Percentiles rank a stretch among this genome's conserved stretches.
These are phyloP conservation scores for Hyposoter dolosus DNA, from an alignment of 2,888 invertebrate genomes.

Conservation along the genomic window DNA sequence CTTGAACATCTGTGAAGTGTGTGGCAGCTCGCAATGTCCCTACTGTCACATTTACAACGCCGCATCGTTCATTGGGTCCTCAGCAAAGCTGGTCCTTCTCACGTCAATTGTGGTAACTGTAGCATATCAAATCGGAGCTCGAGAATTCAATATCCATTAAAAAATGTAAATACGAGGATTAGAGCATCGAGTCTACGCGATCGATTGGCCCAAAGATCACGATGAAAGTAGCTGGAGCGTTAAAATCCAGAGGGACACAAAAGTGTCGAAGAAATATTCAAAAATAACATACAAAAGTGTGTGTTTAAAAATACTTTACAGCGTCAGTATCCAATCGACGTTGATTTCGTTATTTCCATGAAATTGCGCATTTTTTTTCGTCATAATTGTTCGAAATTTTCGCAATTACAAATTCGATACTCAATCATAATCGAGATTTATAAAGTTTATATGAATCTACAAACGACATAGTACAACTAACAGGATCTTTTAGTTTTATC, in stretches of 20 bases:
- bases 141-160: constrained; percentile 77
- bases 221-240: neutral
- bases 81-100: constrained; percentile 76
- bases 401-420: constrained; percentile 1
- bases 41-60: constrained; percentile 95
- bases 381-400: neutral
- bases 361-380: neutral
- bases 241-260: neutral
- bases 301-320: constrained; percentile 1
- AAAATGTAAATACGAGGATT: constrained; percentile 76
- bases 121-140: constrained; percentile 77
- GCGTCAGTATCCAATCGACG: neutral
- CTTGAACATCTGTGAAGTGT: constrained; percentile 96
- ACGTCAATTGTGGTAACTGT: constrained; percentile 72
- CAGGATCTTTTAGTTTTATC: constrained; percentile 23
- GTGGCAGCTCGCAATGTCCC: constrained; percentile 97
- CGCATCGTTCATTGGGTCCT: constrained; percentile 83
- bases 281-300: neutral
- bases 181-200: constrained; percentile 76
- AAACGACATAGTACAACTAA: constrained; percentile 49
- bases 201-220: neutral
- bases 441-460: neutral
- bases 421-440: neutral
- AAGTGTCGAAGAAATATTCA: neutral
- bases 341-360: neutral